Percentiles rank a stretch among this genome's conserved stretches.
Evolutionary conservation across 2,888 invertebrate genomes (phyloP).

Genomic region (Erynnis tages): DNA sequence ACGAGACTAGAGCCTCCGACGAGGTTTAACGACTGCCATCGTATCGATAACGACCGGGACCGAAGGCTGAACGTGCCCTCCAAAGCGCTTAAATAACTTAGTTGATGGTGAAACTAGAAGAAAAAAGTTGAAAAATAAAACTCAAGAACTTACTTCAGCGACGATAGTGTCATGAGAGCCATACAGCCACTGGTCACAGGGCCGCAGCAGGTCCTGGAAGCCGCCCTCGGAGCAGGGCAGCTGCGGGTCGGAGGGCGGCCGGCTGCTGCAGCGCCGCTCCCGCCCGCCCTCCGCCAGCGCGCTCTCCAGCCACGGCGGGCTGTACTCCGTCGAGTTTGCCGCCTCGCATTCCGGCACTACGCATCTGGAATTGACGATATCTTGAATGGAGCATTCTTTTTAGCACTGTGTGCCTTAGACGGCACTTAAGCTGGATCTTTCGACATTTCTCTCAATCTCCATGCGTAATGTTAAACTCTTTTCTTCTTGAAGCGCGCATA

Average conservation of each 20-base stretch:
- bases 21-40: too few species aligned
- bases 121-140: neutral
- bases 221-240: conserved; percentile 42
- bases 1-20: too few species aligned
- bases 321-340: conserved; percentile 54
- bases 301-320: conserved; percentile 52
- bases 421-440: too few species aligned
- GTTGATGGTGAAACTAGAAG: too few species aligned
- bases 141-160: conserved; percentile 56
- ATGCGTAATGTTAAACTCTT: too few species aligned
- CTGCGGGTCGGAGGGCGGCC: conserved; percentile 39
- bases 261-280: conserved; percentile 44
- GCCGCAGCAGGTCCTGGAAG: conserved; percentile 56
- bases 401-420: too few species aligned
- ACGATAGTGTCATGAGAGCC: conserved; percentile 64
- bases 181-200: conserved; percentile 65
- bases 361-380: conserved; percentile 66
- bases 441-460: too few species aligned
- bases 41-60: too few species aligned
- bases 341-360: conserved; percentile 67
- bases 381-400: too few species aligned
- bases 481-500: too few species aligned
- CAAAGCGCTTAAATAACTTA: too few species aligned
- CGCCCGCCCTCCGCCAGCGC: conserved; percentile 50
- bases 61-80: too few species aligned